Evolutionary conservation across 2,113 vertebrate species (phyloP), one percentile per base, ranked within the genome.

Genomic region (Terrapene triunguis): DNA sequence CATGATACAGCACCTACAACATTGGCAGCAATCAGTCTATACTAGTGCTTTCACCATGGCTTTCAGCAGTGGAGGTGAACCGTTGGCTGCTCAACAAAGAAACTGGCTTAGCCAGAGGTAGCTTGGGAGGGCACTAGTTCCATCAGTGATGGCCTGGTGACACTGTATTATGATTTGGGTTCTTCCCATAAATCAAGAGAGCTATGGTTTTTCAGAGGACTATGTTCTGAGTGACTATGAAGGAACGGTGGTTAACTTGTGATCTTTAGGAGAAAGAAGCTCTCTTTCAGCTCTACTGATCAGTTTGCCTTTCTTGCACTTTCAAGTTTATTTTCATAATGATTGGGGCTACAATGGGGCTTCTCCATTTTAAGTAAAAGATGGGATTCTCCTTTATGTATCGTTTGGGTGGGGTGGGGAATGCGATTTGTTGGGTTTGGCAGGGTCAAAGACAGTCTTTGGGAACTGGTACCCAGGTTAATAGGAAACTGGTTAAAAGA

Each of bases 401-500:
- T 83, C 53, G 24, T 29, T 8, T 50, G 32, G 25, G 47, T 50
- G 47, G 14, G 54, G 50, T 44, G 5, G 24, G 35, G 7, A 22
- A n/a, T 17, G 35, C 44, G 16, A 29, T 35, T 90, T 90, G 53
- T 44, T 69, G 32, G 38, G 80, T 35, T 22, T 59, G 25, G 82
- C 24, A 9, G 0, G 0, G 84, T 74, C 50, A 76, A 84, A 90
- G 54, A 1, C 17, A 89, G 38, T 38, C 12, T 88, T 25, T 69
- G 44, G 69, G 44, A 88, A 38, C 65, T 65, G 89, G 44, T 89
- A 65, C 78, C 89, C 81, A 59, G n/a, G n/a, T 16, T 84, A 59
- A 96, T 84, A 90, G 0, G 0, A 87, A 55, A 79, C 55, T 85
- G 90, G 95, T 92, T 90, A 91, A 95, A 93, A 92, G 19, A 44